These are phyloP conservation scores for Tragelaphus eurycerus DNA, from an alignment of 2,797 vertebrate species.

Conservation along the genomic window DNA sequence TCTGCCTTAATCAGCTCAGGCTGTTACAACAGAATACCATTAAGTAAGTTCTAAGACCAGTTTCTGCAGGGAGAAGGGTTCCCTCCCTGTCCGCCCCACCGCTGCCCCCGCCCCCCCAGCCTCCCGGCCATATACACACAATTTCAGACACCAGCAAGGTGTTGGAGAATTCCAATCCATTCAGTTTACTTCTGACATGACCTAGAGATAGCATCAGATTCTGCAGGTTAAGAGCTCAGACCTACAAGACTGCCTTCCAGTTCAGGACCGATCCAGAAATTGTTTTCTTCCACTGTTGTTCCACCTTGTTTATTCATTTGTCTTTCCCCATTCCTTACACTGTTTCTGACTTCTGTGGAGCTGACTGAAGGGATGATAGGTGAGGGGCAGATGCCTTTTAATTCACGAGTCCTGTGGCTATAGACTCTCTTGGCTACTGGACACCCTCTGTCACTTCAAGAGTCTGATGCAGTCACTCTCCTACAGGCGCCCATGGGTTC, in stretches of 20 bases:
- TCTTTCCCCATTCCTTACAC: not conserved
- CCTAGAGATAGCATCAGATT: not conserved
- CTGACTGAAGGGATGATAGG: not conserved
- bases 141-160: not conserved
- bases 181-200: not conserved
- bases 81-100: accelerated
- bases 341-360: not conserved
- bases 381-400: not conserved
- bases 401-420: not conserved
- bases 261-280: not conserved
- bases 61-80: not conserved
- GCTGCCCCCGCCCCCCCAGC: accelerated
- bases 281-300: not conserved
- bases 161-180: not conserved
- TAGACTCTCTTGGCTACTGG: not conserved
- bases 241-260: not conserved
- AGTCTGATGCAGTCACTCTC: not conserved
- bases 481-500: not conserved
- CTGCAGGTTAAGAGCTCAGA: not conserved
- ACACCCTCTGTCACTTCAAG: not conserved
- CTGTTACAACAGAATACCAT: not conserved
- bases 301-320: not conserved
- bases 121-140: not conserved
- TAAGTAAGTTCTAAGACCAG: not conserved
- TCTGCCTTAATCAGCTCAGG: not conserved